Evolutionary conservation across 1,140 invertebrate genomes (phyloP).

Genomic region (Megathymus violae): DNA sequence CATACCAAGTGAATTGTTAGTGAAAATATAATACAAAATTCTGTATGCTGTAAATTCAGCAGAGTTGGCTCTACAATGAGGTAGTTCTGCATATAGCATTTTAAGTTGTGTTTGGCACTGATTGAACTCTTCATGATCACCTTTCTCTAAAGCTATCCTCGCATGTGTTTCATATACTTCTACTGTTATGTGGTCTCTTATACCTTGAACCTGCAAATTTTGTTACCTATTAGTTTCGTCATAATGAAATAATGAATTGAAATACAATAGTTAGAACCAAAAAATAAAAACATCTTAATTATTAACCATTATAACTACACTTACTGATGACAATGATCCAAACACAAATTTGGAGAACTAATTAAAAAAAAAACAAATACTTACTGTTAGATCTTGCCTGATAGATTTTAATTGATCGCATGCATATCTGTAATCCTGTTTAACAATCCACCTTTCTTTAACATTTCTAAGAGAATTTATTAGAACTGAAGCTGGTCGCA

Average conservation of each 20-base stretch:
- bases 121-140: conserved; percentile 99
- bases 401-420: conserved; percentile 99
- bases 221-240: too few species aligned
- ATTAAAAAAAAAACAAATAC: conserved; percentile 49
- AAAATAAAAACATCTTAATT: too few species aligned
- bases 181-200: conserved; percentile 96
- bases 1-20: conserved; percentile 97
- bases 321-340: too few species aligned
- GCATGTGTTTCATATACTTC: conserved; percentile 99
- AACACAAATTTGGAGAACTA: too few species aligned
- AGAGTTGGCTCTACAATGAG: conserved; percentile 88
- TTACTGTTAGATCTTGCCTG: conserved; percentile 98
- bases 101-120: conserved; percentile 99
- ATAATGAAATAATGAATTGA: too few species aligned
- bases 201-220: conserved; percentile 92
- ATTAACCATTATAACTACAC: too few species aligned
- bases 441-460: conserved; percentile 94
- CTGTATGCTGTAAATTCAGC: conserved; percentile 97
- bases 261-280: background rate
- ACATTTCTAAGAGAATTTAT: conserved; percentile 94
- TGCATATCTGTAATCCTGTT: conserved; percentile 97
- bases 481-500: conserved; percentile 94
- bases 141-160: conserved; percentile 97
- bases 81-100: conserved; percentile 92
- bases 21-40: conserved; percentile 98